A percentile compares a stretch with the other conserved stretches of the same genome.
Evolutionary conservation across 1,140 invertebrate genomes (phyloP).

Genomic region (Eciton burchellii): DNA sequence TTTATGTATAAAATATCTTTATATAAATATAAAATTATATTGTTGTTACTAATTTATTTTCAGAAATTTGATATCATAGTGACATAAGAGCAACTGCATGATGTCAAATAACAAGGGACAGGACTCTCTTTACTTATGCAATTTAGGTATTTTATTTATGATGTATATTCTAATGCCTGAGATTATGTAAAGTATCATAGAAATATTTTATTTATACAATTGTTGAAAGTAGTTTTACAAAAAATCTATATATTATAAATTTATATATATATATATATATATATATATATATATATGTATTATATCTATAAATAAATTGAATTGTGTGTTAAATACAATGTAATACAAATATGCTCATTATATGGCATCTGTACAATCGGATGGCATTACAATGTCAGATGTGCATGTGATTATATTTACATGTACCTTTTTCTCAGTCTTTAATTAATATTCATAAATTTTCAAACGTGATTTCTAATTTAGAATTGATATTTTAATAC

Average conservation of each 20-base stretch:
- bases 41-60: constrained; percentile 10
- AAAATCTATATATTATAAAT: constrained; percentile 50
- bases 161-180: constrained; percentile 38
- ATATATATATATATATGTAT: constrained; percentile 50
- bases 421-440: constrained; percentile 51
- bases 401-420: constrained; percentile 42
- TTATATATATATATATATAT: constrained; percentile 1
- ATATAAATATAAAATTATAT: not conserved
- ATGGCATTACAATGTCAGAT: constrained; percentile 25
- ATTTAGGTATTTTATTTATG: constrained; percentile 52
- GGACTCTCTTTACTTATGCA: constrained; percentile 49
- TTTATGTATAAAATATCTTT: not conserved
- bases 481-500: constrained; percentile 31
- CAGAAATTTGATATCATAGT: constrained; percentile 29
- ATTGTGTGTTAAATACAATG: constrained; percentile 53
- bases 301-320: constrained; percentile 67
- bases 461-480: constrained; percentile 27
- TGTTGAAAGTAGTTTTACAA: constrained; percentile 58
- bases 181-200: constrained; percentile 56
- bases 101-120: constrained; percentile 20
- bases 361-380: constrained; percentile 53
- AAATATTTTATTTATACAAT: constrained; percentile 70
- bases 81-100: constrained; percentile 8
- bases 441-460: constrained; percentile 56
- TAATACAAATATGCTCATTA: constrained; percentile 49